phyloP scores from a whole-genome alignment of 2,797 vertebrate species.

The Girardinus metallicus region DNA sequence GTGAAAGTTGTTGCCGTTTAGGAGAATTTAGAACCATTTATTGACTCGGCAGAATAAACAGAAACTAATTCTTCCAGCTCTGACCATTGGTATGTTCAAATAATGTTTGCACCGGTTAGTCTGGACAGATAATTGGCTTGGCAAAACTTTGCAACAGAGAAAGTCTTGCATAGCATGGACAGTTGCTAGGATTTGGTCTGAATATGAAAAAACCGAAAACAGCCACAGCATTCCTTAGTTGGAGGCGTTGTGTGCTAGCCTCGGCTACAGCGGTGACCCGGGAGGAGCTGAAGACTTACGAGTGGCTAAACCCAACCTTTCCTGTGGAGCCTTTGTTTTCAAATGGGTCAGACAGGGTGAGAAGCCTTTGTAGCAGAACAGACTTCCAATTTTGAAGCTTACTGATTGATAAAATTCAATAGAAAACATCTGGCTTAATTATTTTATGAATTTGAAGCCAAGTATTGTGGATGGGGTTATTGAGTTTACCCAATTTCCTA shows the following conservation, averaged over 20 bases:
- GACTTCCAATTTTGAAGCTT: neutral
- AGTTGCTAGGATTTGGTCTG: slow-evolving; percentile 19
- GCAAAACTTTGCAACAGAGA: slow-evolving; percentile 7
- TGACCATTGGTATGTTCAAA: neutral
- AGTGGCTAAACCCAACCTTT: neutral
- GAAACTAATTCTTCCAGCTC: too few species aligned
- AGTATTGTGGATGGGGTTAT: neutral
- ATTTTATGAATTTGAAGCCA: neutral
- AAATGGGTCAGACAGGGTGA: slow-evolving; percentile 4
- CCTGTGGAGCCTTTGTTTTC: slow-evolving; percentile 1
- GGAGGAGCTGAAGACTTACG: slow-evolving; percentile 33
- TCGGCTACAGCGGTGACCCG: slow-evolving; percentile 36
- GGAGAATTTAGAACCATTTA: neutral
- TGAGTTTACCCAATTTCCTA: neutral
- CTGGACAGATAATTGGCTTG: neutral
- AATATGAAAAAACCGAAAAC: slow-evolving; percentile 16
- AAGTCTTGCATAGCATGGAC: slow-evolving; percentile 11
- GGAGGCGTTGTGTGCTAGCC: slow-evolving; percentile 17
- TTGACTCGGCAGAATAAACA: neutral
- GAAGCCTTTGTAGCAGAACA: neutral
- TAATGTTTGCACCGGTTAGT: neutral
- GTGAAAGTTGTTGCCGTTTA: neutral
- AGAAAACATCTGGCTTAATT: neutral
- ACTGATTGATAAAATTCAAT: neutral
- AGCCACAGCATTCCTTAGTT: slow-evolving; percentile 52